Evolutionary conservation across 35 echinoderm and acorn worm species (phyloP).

Genomic region (Ophiothrix spiculata): DNA sequence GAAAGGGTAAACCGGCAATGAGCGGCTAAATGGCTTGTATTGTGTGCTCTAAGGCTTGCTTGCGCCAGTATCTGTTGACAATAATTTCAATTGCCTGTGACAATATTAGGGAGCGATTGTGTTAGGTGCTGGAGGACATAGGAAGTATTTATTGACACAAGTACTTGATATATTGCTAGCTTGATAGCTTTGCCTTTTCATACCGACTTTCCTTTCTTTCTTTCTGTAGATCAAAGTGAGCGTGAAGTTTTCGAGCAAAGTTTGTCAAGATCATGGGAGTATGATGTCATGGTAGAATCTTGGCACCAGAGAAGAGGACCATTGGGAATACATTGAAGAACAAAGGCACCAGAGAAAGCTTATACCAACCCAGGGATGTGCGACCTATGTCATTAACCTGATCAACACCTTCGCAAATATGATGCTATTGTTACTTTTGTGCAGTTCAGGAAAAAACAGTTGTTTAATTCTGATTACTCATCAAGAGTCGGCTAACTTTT

Average conservation of each 20-base stretch:
- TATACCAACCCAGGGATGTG: neutral
- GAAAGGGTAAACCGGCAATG: neutral
- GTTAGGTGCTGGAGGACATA: neutral
- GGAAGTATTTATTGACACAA: conserved; percentile 8
- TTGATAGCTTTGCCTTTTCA: neutral
- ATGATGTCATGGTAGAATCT: conserved; percentile 2
- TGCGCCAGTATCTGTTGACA: neutral
- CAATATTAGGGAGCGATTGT: neutral
- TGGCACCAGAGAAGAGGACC: neutral
- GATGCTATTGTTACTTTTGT: no score
- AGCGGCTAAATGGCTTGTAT: neutral
- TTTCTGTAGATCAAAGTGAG: neutral
- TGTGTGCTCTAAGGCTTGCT: neutral
- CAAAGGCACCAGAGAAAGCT: neutral
- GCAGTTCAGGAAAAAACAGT: no score
- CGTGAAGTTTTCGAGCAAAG: neutral
- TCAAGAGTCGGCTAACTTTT: no score
- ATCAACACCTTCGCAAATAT: no score
- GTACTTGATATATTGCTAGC: neutral
- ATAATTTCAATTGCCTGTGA: neutral
- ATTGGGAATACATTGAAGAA: neutral
- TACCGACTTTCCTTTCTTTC: neutral
- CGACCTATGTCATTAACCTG: neutral
- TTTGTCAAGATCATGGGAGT: neutral
- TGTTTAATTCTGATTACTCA: no score